Percentiles rank a stretch among this genome's conserved stretches.
Evolutionary conservation across 2,797 vertebrate genomes (phyloP).

Genomic region (Heteromormyrus szaboi): DNA sequence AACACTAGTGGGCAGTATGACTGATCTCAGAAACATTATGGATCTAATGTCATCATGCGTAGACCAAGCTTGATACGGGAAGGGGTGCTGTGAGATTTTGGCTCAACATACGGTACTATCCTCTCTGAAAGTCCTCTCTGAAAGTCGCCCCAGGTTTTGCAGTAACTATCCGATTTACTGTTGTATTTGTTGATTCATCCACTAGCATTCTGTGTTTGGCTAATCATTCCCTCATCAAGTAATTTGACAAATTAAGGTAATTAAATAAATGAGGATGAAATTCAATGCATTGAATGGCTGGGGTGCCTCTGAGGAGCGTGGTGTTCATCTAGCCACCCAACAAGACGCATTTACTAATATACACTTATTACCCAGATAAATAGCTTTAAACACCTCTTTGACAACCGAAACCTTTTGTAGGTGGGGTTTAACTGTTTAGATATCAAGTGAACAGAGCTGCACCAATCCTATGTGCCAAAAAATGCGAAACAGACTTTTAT

Average conservation of each 20-base stretch:
- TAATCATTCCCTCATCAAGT: not conserved
- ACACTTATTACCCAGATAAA: not conserved
- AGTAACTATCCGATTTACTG: not conserved
- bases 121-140: not conserved
- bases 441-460: not conserved
- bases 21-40: not conserved
- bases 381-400: not conserved
- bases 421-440: not conserved
- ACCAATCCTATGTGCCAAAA: not conserved
- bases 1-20: not conserved
- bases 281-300: not conserved
- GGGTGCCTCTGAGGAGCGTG: not conserved
- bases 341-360: not conserved
- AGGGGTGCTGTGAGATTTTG: not conserved
- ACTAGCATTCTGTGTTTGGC: not conserved
- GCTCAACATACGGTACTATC: not conserved
- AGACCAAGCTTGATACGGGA: not conserved
- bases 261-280: not conserved
- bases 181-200: not conserved
- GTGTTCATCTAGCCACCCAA: not conserved
- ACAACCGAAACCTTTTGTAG: not conserved
- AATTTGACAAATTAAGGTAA: not conserved
- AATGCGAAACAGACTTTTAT: not conserved
- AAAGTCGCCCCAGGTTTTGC: not conserved
- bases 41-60: not conserved